Evolutionary conservation across 1,140 invertebrate species (phyloP).

Genomic region (Pomacea maculata): DNA sequence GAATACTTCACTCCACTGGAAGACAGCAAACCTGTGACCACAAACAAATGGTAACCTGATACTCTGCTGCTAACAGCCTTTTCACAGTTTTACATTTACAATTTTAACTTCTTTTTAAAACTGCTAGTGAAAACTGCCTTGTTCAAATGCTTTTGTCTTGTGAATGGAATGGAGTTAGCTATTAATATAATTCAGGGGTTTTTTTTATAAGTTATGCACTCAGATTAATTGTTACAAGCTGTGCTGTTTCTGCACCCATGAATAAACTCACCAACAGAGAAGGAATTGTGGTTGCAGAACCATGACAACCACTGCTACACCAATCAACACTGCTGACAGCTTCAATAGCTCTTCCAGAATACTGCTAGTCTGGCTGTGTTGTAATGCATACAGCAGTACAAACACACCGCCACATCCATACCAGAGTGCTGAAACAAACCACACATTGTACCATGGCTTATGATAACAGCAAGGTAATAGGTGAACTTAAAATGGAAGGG

Average conservation of each 20-base stretch:
- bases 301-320: constrained; percentile 34
- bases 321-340: constrained; percentile 26
- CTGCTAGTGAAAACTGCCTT: too few relatives aligned
- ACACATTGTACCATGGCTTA: too few relatives aligned
- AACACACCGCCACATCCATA: constrained; percentile 36
- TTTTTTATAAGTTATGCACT: neutral
- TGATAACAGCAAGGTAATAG: too few relatives aligned
- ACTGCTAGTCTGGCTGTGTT: constrained; percentile 26
- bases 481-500: too few relatives aligned
- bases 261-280: constrained; percentile 33
- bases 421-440: constrained; percentile 37
- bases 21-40: constrained; percentile 35
- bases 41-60: neutral
- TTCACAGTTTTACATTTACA: too few relatives aligned
- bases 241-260: neutral
- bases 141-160: neutral
- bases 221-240: neutral
- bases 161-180: neutral
- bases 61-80: too few relatives aligned
- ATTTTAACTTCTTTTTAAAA: too few relatives aligned
- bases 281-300: constrained; percentile 36
- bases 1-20: constrained; percentile 44
- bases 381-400: constrained; percentile 29
- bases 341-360: constrained; percentile 19
- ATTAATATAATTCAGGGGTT: too few relatives aligned